Conservation (phyloP, 2,888 invertebrate genomes). For the Incurvaria masculella region DNA sequence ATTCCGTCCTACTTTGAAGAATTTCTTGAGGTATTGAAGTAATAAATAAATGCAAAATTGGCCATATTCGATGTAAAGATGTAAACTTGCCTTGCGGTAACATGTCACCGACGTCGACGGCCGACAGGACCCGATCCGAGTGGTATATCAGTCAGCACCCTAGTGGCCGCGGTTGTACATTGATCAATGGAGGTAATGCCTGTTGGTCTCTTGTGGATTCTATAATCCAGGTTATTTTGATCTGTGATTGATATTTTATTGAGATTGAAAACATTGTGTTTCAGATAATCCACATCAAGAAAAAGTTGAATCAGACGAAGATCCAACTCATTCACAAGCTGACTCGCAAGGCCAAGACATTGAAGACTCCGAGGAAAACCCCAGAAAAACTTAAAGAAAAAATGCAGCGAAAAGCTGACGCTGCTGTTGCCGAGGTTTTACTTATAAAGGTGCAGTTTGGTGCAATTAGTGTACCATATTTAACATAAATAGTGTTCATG, state of each 20-base stretch:
- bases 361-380: conserved; percentile 31
- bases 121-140: not conserved
- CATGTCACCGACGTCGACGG: not conserved
- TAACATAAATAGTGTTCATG: too few relatives aligned
- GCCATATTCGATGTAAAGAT: too few relatives aligned
- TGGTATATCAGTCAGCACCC: not conserved
- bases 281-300: conserved; percentile 42
- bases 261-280: conserved; percentile 15
- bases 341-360: conserved; percentile 42
- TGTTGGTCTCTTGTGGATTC: not conserved
- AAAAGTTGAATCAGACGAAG: conserved; percentile 41
- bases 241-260: not conserved
- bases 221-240: not conserved
- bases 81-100: not conserved
- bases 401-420: conserved; percentile 37
- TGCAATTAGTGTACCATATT: too few relatives aligned
- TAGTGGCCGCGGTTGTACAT: not conserved
- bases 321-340: conserved; percentile 44
- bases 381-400: conserved; percentile 37
- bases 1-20: too few relatives aligned
- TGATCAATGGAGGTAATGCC: not conserved
- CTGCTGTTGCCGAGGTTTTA: conserved; percentile 42
- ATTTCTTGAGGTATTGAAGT: too few relatives aligned
- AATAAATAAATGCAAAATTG: too few relatives aligned
- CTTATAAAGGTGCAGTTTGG: conserved; percentile 49